phyloP scores from a whole-genome alignment of 2,888 invertebrate genomes.

The Himalopsyche japonica region DNA sequence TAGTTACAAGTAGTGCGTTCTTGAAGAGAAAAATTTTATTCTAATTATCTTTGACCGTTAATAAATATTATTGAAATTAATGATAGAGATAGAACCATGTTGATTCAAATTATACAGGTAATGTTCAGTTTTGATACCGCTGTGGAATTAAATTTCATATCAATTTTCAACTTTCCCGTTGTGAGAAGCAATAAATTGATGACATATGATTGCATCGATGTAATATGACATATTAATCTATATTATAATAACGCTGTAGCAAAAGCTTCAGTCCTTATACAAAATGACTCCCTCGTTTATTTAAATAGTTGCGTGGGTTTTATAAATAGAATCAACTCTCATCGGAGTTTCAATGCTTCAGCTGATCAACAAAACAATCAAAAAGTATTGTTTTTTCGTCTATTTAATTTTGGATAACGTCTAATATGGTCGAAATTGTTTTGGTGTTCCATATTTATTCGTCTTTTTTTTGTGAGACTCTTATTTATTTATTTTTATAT shows the following conservation, averaged over 20 bases:
- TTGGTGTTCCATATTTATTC: too few relatives aligned
- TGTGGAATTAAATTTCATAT: neutral
- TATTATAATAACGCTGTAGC: neutral
- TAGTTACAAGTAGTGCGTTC: too few relatives aligned
- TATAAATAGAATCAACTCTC: neutral
- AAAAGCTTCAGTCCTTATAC: neutral
- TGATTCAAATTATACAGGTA: neutral
- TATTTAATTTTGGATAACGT: too few relatives aligned
- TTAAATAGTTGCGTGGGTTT: neutral
- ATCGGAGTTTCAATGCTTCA: neutral
- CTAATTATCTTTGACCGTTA: too few relatives aligned
- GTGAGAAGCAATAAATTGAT: neutral
- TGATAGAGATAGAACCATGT: neutral
- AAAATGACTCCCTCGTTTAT: neutral
- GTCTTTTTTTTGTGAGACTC: too few relatives aligned
- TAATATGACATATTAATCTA: neutral
- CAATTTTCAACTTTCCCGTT: neutral
- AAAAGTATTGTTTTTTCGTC: too few relatives aligned
- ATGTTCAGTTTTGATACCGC: neutral
- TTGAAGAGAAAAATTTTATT: too few relatives aligned
- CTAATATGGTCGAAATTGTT: too few relatives aligned
- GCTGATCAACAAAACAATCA: too few relatives aligned
- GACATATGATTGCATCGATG: neutral
- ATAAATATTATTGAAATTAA: too few relatives aligned
- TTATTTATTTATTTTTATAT: too few relatives aligned